Percentiles rank a stretch among this genome's conserved stretches.
Conservation (phyloP, 2,113 vertebrate genomes). For the Clarias batrachus region DNA sequence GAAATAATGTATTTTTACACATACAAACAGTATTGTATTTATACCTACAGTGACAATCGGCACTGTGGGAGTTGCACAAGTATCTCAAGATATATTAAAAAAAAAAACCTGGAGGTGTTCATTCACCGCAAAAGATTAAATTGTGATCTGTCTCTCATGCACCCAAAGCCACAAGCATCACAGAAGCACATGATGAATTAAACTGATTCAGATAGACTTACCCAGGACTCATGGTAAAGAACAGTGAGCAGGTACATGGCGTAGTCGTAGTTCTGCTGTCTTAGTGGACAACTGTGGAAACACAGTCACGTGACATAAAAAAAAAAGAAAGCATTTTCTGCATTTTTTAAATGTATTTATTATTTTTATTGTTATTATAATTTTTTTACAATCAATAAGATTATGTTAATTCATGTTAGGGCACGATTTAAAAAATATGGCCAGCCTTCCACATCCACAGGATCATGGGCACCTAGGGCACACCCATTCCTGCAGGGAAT, state of each 20-base stretch:
- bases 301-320: background rate
- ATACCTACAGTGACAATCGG: background rate
- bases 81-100: background rate
- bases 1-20: background rate
- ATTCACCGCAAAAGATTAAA: background rate
- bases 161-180: background rate
- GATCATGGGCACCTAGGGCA: no score
- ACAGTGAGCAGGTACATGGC: constrained; percentile 91
- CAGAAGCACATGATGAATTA: background rate
- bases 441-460: no score
- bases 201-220: constrained; percentile 66
- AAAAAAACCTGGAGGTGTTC: background rate
- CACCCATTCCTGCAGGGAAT: no score
- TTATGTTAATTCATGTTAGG: background rate
- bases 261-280: constrained; percentile 90
- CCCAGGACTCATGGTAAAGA: constrained; percentile 96
- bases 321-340: background rate
- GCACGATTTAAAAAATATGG: background rate
- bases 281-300: constrained; percentile 83
- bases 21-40: background rate
- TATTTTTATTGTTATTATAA: background rate
- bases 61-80: background rate
- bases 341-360: background rate
- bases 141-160: background rate
- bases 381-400: background rate